Conservation (phyloP, 2,888 invertebrate species). For the Lasioglossum zephyrum region DNA sequence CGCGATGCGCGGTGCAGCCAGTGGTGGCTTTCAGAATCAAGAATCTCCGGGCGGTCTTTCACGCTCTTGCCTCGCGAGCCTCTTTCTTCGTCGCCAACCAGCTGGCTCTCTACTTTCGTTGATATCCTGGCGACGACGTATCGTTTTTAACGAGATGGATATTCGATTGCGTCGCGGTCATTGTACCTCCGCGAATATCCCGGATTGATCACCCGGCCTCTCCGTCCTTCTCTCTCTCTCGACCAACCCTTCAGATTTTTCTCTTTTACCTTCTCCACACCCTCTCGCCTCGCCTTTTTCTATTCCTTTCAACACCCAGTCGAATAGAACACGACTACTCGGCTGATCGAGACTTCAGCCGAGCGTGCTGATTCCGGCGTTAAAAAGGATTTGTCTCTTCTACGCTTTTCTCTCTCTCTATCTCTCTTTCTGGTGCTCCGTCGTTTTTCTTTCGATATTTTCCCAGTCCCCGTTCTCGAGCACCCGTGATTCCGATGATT, state of each 20-base stretch:
- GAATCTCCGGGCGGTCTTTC: conserved; percentile 59
- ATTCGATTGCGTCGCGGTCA: conserved; percentile 47
- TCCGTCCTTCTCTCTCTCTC: background rate
- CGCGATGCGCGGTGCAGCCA: conserved; percentile 59
- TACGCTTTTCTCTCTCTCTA: background rate
- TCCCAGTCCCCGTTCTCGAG: conserved; percentile 15
- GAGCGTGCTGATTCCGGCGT: background rate
- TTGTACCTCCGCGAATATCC: conserved; percentile 29
- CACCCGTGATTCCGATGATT: conserved; percentile 22
- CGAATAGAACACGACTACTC: background rate
- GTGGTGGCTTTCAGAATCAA: conserved; percentile 63
- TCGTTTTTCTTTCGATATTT: conserved; percentile 33
- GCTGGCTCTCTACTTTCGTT: conserved; percentile 49
- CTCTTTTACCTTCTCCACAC: background rate
- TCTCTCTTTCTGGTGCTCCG: background rate
- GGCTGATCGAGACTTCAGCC: conserved; percentile 20
- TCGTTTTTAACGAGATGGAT: conserved; percentile 56
- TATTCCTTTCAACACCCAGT: background rate
- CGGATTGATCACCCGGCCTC: conserved; percentile 15
- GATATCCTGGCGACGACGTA: conserved; percentile 31
- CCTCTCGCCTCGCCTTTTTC: background rate
- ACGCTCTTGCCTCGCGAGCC: conserved; percentile 56
- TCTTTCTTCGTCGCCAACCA: conserved; percentile 39
- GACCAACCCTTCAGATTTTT: background rate
- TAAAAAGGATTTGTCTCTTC: conserved; percentile 11